Evolutionary conservation across 1,140 invertebrate species (phyloP).

Genomic region (Lycorma delicatula): DNA sequence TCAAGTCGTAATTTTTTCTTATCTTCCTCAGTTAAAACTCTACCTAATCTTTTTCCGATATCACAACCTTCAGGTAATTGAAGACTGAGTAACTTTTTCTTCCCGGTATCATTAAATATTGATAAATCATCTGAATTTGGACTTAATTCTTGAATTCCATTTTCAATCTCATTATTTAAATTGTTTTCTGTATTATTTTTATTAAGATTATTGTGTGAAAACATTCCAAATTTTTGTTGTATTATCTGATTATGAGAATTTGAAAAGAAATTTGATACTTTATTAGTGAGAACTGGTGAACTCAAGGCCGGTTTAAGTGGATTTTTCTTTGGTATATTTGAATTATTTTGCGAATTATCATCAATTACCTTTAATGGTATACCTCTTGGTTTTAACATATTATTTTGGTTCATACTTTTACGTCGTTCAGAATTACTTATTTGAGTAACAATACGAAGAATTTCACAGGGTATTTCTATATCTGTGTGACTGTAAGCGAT

Average conservation of each 20-base stretch:
- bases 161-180: constrained; percentile 1
- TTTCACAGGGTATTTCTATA: constrained; percentile 54
- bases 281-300: constrained; percentile 41
- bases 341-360: constrained; percentile 43
- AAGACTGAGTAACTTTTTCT: constrained; percentile 5
- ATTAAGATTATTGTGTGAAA: background rate
- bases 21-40: constrained; percentile 13
- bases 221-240: constrained; percentile 19
- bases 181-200: constrained; percentile 8
- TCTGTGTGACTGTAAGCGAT: constrained; percentile 47
- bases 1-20: constrained; percentile 28
- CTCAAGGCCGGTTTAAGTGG: constrained; percentile 40
- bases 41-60: background rate
- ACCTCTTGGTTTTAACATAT: constrained; percentile 24
- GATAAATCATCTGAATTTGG: constrained; percentile 7
- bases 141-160: constrained; percentile 18
- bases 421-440: constrained; percentile 42
- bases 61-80: constrained; percentile 3
- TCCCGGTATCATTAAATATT: background rate
- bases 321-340: constrained; percentile 29
- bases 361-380: constrained; percentile 46
- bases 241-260: constrained; percentile 49
- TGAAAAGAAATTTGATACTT: constrained; percentile 50
- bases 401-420: constrained; percentile 27
- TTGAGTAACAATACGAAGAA: constrained; percentile 53